These are phyloP conservation scores for Apodemia mormo DNA, from an alignment of 2,888 invertebrate genomes.

Conservation along the genomic window DNA sequence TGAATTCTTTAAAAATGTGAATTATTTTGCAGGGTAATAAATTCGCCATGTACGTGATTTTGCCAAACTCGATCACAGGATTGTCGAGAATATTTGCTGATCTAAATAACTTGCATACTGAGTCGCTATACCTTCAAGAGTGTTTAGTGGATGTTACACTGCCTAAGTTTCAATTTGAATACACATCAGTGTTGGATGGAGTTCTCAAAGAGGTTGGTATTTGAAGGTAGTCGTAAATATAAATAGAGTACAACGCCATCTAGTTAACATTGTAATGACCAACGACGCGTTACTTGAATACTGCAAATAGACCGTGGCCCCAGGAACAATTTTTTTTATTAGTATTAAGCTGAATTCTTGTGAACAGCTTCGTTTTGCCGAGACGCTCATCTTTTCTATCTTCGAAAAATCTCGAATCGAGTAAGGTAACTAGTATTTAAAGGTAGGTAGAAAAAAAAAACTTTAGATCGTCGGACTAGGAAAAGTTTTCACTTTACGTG, in stretches of 20 bases:
- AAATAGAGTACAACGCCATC: slow-evolving; percentile 4
- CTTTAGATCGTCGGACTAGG: too few species aligned
- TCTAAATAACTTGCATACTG: slow-evolving; percentile 79
- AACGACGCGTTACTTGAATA: too few species aligned
- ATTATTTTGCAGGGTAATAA: slow-evolving; percentile 83
- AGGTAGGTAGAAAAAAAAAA: too few species aligned
- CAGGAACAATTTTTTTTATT: too few species aligned
- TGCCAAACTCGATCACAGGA: slow-evolving; percentile 85
- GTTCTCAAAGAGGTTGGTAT: slow-evolving; percentile 82
- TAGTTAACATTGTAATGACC: too few species aligned
- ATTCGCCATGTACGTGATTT: slow-evolving; percentile 87
- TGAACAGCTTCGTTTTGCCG: too few species aligned
- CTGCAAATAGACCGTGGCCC: too few species aligned
- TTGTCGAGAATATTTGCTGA: slow-evolving; percentile 81
- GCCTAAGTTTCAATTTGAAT: slow-evolving; percentile 89
- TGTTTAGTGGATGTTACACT: slow-evolving; percentile 83
- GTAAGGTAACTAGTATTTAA: too few species aligned
- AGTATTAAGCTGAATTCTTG: too few species aligned
- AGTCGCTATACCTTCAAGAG: slow-evolving; percentile 82
- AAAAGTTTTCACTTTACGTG: too few species aligned
- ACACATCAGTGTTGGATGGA: slow-evolving; percentile 83
- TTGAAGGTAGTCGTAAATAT: not conserved
- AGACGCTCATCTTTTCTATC: too few species aligned
- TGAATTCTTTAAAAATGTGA: not conserved
- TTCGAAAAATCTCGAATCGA: too few species aligned